Evolutionary conservation across 2,797 vertebrate species (phyloP).

Genomic region (Eospalax fontanierii): DNA sequence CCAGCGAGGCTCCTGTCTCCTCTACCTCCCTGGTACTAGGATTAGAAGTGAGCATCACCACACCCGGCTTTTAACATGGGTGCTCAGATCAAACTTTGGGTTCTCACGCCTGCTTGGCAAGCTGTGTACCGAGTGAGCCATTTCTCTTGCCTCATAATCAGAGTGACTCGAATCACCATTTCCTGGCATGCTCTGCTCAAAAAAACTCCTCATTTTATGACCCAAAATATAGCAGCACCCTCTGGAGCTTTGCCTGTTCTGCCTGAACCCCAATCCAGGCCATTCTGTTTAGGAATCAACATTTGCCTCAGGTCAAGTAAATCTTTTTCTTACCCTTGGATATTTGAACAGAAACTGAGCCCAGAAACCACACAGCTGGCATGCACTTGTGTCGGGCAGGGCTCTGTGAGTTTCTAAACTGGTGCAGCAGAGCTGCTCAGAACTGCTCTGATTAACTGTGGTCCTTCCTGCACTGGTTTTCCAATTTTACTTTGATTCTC

Average conservation of each 20-base stretch:
- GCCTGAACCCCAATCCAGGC: fast-evolving
- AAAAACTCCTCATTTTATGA: background rate
- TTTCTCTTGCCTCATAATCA: background rate
- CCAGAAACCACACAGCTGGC: background rate
- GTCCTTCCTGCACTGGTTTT: background rate
- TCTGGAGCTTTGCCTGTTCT: background rate
- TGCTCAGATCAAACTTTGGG: background rate
- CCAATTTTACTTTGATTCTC: background rate
- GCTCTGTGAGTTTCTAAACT: background rate
- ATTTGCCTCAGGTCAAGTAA: background rate
- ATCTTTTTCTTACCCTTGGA: background rate
- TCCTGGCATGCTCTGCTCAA: background rate
- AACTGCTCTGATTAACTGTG: background rate
- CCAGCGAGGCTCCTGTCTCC: background rate
- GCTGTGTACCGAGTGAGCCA: background rate
- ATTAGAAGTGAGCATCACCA: background rate
- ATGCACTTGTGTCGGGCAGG: no score
- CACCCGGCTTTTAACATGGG: background rate
- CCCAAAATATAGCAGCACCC: background rate
- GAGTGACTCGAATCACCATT: background rate
- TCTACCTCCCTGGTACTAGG: background rate
- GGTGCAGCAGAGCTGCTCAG: background rate
- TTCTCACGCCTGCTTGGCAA: background rate
- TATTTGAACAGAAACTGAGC: background rate
- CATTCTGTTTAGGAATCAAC: background rate